phyloP scores from a whole-genome alignment of 1,140 invertebrate species.

The Hypothenemus hampei region DNA sequence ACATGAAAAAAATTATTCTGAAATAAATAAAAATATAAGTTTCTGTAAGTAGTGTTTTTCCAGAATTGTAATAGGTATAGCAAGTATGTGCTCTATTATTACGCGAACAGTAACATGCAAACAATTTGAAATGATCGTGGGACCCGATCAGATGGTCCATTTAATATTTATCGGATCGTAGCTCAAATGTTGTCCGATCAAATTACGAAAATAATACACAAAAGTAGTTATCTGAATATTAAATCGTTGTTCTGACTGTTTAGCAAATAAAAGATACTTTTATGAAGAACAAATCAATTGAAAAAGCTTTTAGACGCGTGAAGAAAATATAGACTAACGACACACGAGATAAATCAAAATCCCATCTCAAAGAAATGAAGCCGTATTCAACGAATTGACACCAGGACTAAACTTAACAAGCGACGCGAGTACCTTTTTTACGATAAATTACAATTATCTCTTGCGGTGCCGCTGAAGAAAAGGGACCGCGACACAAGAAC shows the following conservation, averaged over 20 bases:
- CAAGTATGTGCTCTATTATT: constrained; percentile 9
- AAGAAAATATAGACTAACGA: constrained; percentile 9
- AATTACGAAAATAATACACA: constrained; percentile 12
- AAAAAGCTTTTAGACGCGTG: too few species aligned
- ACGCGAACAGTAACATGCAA: constrained; percentile 12
- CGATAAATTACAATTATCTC: constrained; percentile 43
- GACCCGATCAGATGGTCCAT: constrained; percentile 16
- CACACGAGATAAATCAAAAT: constrained; percentile 18
- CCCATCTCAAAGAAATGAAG: constrained; percentile 20
- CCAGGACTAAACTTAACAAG: constrained; percentile 18
- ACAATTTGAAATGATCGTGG: constrained; percentile 19
- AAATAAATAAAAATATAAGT: too few species aligned
- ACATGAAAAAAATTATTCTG: too few species aligned
- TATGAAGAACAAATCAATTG: too few species aligned
- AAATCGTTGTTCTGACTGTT: neutral
- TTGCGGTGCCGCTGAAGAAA: constrained; percentile 14
- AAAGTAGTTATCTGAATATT: neutral
- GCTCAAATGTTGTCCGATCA: constrained; percentile 8
- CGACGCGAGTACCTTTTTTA: constrained; percentile 23
- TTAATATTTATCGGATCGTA: constrained; percentile 16
- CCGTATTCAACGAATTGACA: constrained; percentile 23
- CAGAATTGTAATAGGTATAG: too few species aligned
- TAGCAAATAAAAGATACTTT: too few species aligned
- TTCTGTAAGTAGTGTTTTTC: too few species aligned
- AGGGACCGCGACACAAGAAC: constrained; percentile 12